Evolutionary conservation across 2,797 vertebrate species (phyloP), one percentile per base, ranked within the genome.

Genomic region (Crenuchus spilurus): DNA sequence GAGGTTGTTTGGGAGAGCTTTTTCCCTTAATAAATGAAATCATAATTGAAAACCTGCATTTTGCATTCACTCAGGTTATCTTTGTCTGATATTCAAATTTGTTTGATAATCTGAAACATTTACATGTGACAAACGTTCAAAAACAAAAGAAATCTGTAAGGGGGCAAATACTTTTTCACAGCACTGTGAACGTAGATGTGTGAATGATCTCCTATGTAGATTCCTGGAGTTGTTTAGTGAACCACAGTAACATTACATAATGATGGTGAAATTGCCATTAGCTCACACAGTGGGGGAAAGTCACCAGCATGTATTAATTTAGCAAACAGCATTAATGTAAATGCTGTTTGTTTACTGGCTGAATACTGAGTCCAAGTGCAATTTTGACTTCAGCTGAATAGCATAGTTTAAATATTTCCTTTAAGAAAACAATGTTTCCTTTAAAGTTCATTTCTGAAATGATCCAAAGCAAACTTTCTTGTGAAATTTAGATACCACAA

Each of bases 401-500:
- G 9, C 20, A n/a, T n/a, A n/a, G 4, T 46, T 1, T 46, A 46
- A 13, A 9, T 13, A 16, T 46, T 46, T 46, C 16, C n/a, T 46
- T 46, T 18, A 46, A 2, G n/a, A 4, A 35, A 35, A 46, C n/a
- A 46, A 46, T 42, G 13, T 42, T 46, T 46, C 16, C 42, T 46
- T 51, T 51, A 26, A 51, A 51, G 3, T 30, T 1, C 7, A 16
- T 16, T 8, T 37, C 35, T 52, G 13, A 61, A 49, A 16, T n/a
- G n/a, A n/a, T n/a, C n/a, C 35, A 9, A 42, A 42, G 18, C 52
- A 35, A 37, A 52, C 13, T 61, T 74, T 72, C 4, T 20, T 26
- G 6, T 74, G 11, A 35, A 39, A 44, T 39, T 8, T 79, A 99
- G 97, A 99, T 75, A 99, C 97, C 69, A 99, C 97, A 22, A 93